These are phyloP conservation scores for Dermatemys mawii DNA, from an alignment of 2,113 vertebrate genomes.

Conservation along the genomic window DNA sequence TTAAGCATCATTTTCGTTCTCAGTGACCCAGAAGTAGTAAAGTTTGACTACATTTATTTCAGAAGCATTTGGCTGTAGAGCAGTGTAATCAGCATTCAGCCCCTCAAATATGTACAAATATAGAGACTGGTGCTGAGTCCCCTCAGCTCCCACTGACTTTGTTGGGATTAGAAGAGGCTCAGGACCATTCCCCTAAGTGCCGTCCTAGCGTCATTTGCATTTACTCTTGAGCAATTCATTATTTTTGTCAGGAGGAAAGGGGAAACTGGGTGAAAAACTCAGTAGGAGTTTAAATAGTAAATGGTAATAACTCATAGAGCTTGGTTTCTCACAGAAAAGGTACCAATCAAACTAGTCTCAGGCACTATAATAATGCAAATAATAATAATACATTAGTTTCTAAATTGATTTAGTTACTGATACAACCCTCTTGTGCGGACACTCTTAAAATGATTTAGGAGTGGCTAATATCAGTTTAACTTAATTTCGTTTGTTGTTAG, in stretches of 20 bases:
- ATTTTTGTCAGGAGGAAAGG: background rate
- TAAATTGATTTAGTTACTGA: background rate
- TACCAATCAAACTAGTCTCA: background rate
- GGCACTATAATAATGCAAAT: background rate
- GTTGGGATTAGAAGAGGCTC: background rate
- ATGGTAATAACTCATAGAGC: background rate
- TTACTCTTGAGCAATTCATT: background rate
- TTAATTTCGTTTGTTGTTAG: background rate
- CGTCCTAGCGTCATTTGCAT: background rate
- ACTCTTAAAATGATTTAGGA: background rate
- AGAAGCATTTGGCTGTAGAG: no score
- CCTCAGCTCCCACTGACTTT: background rate
- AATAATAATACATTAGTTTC: background rate
- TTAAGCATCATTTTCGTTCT: no score
- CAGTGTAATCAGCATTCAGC: background rate
- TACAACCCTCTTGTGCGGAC: accelerated
- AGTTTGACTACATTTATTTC: no score
- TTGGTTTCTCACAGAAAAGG: background rate
- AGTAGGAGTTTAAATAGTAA: background rate
- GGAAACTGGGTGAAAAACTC: background rate
- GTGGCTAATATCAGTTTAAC: background rate
- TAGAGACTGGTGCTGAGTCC: background rate
- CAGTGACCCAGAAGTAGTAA: no score
- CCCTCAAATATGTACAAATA: background rate
- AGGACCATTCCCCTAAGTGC: background rate